Conservation (phyloP, 2,113 vertebrate genomes). For the Benitochromis conjunctus region DNA sequence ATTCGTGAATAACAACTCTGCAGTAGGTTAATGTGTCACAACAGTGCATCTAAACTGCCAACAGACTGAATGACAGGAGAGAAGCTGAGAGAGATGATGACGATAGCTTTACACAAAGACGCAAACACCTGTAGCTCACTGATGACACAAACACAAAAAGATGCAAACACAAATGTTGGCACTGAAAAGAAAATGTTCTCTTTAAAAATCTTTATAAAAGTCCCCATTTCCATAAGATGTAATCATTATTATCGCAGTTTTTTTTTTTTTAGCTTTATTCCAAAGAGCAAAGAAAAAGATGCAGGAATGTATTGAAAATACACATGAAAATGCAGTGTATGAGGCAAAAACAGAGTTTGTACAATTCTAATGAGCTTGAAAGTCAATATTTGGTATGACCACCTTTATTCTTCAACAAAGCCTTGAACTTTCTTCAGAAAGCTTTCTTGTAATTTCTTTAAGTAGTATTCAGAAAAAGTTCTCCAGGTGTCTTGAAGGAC, state of each 20-base stretch:
- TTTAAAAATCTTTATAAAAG: neutral
- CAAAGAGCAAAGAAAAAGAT: neutral
- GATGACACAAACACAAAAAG: neutral
- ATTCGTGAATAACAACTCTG: slow-evolving; percentile 30
- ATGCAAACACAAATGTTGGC: neutral
- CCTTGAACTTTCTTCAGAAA: neutral
- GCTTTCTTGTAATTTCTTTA: neutral
- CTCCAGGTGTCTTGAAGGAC: neutral
- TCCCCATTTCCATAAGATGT: neutral
- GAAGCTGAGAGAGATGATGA: slow-evolving; percentile 2
- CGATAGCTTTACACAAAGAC: neutral
- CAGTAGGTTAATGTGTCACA: slow-evolving; percentile 56
- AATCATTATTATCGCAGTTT: neutral
- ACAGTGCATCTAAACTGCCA: slow-evolving; percentile 10
- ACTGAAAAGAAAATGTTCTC: neutral
- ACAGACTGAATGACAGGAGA: slow-evolving; percentile 38
- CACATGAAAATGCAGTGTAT: neutral
- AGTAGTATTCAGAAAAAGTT: neutral
- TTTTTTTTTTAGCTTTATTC: neutral
- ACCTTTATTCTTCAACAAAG: neutral
- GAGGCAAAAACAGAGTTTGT: neutral
- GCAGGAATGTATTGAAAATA: neutral
- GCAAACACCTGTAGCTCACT: neutral
- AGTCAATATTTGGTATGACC: neutral
- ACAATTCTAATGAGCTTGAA: neutral